Conservation (phyloP, 2,113 vertebrate genomes). For the Carlito syrichta region DNA sequence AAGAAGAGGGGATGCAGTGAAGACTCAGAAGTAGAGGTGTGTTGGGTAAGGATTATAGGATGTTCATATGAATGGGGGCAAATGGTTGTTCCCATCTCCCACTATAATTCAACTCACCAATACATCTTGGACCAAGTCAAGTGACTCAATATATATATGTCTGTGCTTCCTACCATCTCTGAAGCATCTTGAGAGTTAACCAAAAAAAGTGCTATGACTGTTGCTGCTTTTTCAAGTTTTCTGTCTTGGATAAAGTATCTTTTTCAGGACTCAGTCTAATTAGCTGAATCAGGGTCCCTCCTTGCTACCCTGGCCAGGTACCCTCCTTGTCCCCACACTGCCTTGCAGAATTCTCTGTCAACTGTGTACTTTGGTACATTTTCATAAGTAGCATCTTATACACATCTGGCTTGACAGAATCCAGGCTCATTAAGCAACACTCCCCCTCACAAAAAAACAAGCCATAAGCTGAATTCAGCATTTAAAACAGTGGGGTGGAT, state of each 20-base stretch:
- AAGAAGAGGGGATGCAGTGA: not conserved
- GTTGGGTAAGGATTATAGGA: not conserved
- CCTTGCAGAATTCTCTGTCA: not conserved
- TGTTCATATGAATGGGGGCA: not conserved
- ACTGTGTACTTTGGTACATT: not conserved
- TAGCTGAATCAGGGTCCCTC: rapidly evolving
- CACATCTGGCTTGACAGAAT: not conserved
- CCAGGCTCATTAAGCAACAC: not conserved
- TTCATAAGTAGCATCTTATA: not conserved
- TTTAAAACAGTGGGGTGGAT: not conserved
- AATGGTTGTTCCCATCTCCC: not conserved
- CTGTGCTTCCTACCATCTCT: not conserved
- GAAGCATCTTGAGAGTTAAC: not conserved
- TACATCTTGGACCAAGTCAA: not conserved
- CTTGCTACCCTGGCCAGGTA: not conserved
- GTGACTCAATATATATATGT: no score
- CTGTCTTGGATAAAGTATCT: not conserved
- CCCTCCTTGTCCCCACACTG: not conserved
- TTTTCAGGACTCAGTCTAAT: not conserved
- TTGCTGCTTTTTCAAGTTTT: not conserved
- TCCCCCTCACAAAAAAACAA: not conserved
- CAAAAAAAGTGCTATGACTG: not conserved
- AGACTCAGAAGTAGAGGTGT: not conserved
- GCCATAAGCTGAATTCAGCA: not conserved
- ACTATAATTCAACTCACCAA: not conserved